Evolutionary conservation across 2,113 vertebrate species (phyloP), one percentile per base, ranked within the genome.

Genomic region (Hemibagrus wyckioides): DNA sequence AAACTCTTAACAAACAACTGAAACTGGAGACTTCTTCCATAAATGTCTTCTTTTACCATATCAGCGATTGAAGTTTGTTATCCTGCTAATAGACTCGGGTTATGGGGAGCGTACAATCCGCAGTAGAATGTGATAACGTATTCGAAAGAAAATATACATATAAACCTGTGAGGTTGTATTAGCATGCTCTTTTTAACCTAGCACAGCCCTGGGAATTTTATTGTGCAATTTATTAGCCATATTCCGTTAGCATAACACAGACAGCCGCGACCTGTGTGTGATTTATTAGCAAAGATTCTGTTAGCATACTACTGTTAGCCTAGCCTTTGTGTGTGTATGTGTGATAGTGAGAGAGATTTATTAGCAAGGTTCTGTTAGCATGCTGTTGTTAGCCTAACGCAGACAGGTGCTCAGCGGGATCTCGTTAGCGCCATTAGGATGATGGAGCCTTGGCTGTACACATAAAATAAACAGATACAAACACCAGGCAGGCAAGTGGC

Each of bases 381-480:
- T 86, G 86, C 84, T 71, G 85, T 73, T 84, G 33, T 81, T 86
- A 84, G 82, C 77, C 57, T 39, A 44, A 59, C 25, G 39, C 83
- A 65, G 88, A 89, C 90, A 89, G 87, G 88, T 86, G 84, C 82
- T 92, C 83, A 67, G 73, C 88, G 82, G 88, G 56, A 84, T 80
- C 88, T 92, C 86, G 85, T 92, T 91, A 92, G 90, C 65, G 79
- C 87, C 77, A 90, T 91, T 87, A 93, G 88, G 71, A 87, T 87
- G 86, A 92, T 87, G 85, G 59, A 84, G 83, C 76, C 54, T 81
- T 61, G 52, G 67, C 69, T 71, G 82, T 14, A 56, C 59, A n/a
- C 56, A 79, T 86, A 86, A 81, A 84, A 65, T 84, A 80, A 88
- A 88, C 77, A 86, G 84, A 89, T 90, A 80, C 84, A 85, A 83